Evolutionary conservation across 2,113 vertebrate genomes (phyloP), one percentile per base, ranked within the genome.

Genomic region (Natator depressus): DNA sequence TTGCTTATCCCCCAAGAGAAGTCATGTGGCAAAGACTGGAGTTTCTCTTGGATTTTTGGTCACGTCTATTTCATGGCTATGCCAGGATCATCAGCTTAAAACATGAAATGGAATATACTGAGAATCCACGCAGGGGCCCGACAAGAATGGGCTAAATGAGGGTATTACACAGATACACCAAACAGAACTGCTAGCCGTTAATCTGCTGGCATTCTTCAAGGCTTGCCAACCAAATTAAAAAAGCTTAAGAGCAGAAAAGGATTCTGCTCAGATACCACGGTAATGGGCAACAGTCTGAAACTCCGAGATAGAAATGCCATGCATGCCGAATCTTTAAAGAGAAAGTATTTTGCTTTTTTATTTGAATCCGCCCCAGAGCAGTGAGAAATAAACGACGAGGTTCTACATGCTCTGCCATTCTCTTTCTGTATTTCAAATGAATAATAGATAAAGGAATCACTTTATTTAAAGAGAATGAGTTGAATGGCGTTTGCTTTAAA

Each of bases 361-460:
- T 89, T 75, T 38, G 93, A 96, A 95, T 85, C 93, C 14, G 50
- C 95, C 94, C 65, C 88, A 93, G 92, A 96, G 84, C 90, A 93
- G 90, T 93, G 91, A 93, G 97, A 97, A 98, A 97, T 85, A 96
- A 98, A 95, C 95, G 95, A 80, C 19, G 16, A 5, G 6, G 90
- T 95, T 96, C 93, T 89, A 76, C 31, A 35, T 89, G 95, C 97
- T 97, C 97, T 75, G 2, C 91, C 89, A 94, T 97, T 97, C 97
- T 97, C 95, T 95, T 98, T 90, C 97, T 97, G 91, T 84, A 24
- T 97, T 91, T 91, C 94, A 91, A 95, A 95, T 97, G 97, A 97
- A 98, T 96, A 97, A 97, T 90, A 97, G 96, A 98, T 96, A 96
- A 97, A 96, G 95, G 95, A 96, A 96, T 97, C 89, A 54, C 94